Base-by-base conservation (phyloP, 1,140 invertebrate species). In the Harpegnathos saltator region DNA sequence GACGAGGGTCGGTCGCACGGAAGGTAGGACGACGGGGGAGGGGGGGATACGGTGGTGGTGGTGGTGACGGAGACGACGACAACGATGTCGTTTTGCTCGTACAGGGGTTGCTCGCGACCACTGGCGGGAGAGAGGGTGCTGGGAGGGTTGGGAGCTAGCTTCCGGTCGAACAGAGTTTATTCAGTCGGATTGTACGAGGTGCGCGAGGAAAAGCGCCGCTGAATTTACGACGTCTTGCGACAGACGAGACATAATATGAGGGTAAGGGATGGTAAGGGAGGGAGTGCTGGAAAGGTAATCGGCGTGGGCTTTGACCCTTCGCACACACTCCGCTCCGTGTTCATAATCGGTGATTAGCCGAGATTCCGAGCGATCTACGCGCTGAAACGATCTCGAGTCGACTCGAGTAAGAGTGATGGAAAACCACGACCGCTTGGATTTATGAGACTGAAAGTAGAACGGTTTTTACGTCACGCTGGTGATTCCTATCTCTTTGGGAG, bases 131-230 rank as follows among this genome's bases (percentile, higher is more conserved):
- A 29, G 14, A 3, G n/a, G 12, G 11, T 7, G 14, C 3, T 24
- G 44, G 58, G 29, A 48, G n/a, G 26, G n/a, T 52, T 48, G 9
- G 22, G 22, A 22, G 1, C 69, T 78, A 1, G 56, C 52, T 80
- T 71, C 65, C 65, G 24, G 52, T 12, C 59, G 52, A 69, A 14
- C 33, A 52, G 75, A 80, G 52, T 80, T 80, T 80, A 80, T 80
- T 80, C 65, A 59, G 24, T 33, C 17, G 75, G 24, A 68, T 44
- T 44, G 52, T 29, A 24, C 12, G 15, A 17, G 38, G 19, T 17
- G 50, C 7, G 61, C 61, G 61, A 5, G 17, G 29, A 63, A 26
- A 56, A 56, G 54, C 54, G 54, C 19, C 54, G 3, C 29, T 58
- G 33, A 69, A 58, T 80, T 80, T 71, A 59, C 44, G 68, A 22